Percentiles rank a stretch among this genome's conserved stretches.
These are phyloP conservation scores for Latrodectus elegans DNA, from an alignment of 2,888 invertebrate genomes.

Conservation along the genomic window DNA sequence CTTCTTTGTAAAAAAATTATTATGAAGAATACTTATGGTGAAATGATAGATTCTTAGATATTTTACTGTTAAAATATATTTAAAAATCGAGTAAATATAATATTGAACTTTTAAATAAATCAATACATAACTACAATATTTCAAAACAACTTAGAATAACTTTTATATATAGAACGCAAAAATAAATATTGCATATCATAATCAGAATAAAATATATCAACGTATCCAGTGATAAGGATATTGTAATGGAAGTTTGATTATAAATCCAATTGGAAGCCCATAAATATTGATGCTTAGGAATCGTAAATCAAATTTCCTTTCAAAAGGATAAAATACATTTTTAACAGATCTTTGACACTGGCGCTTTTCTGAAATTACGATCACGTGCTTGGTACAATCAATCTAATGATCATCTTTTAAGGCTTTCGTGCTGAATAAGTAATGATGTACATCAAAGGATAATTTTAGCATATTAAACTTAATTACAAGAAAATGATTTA, in stretches of 20 bases:
- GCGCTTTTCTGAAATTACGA: neutral
- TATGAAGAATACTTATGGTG: too few relatives aligned
- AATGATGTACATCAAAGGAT: neutral
- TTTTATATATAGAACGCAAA: neutral
- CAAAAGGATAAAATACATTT: neutral
- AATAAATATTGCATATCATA: neutral
- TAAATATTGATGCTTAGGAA: neutral
- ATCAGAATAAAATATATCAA: neutral
- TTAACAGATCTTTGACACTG: neutral
- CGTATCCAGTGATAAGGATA: neutral
- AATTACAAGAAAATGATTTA: neutral
- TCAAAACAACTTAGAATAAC: neutral
- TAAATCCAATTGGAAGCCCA: neutral
- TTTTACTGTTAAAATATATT: too few relatives aligned
- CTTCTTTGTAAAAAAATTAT: too few relatives aligned
- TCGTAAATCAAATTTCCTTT: conserved; percentile 1
- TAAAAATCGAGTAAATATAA: too few relatives aligned
- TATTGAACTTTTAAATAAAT: neutral
- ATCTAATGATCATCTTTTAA: neutral
- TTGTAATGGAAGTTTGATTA: conserved; percentile 2
- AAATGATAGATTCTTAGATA: too few relatives aligned
- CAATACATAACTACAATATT: neutral
- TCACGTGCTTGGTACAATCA: neutral
- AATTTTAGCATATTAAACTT: neutral
- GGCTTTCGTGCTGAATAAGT: neutral